These are phyloP conservation scores for Rhogogaster chlorosoma DNA, from an alignment of 2,888 invertebrate genomes.

Conservation along the genomic window DNA sequence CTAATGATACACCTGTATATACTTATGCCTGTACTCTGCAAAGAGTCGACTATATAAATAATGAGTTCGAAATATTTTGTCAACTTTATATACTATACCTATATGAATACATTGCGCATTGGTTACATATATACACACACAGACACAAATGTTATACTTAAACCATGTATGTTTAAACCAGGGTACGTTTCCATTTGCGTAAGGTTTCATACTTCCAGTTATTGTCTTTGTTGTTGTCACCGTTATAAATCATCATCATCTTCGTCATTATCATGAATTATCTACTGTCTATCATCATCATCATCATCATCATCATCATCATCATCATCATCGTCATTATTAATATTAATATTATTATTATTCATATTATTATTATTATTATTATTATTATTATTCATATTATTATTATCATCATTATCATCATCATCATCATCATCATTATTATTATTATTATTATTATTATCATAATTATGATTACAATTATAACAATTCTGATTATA, in stretches of 20 bases:
- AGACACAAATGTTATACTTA: neutral
- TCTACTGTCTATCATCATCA: neutral
- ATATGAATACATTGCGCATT: neutral
- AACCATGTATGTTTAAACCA: neutral
- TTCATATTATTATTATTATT: too few relatives aligned
- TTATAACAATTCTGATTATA: conserved; percentile 4
- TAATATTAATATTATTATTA: neutral
- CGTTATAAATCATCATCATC: neutral
- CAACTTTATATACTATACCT: neutral
- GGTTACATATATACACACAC: neutral
- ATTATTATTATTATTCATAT: too few relatives aligned
- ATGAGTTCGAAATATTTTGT: neutral
- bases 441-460: conserved; percentile 1
- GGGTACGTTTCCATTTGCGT: conserved; percentile 10
- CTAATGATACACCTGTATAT: neutral
- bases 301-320: neutral
- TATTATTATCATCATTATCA: neutral
- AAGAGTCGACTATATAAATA: neutral
- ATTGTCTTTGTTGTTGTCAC: conserved; percentile 32
- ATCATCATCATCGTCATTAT: neutral
- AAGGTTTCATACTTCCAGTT: conserved; percentile 22
- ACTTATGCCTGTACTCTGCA: neutral
- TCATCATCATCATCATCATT: neutral
- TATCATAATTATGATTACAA: conserved; percentile 27
- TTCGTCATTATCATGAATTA: conserved; percentile 9